Evolutionary conservation across 2,888 invertebrate species (phyloP), one percentile per base, ranked within the genome.

Genomic region (Drosophila formosana): DNA sequence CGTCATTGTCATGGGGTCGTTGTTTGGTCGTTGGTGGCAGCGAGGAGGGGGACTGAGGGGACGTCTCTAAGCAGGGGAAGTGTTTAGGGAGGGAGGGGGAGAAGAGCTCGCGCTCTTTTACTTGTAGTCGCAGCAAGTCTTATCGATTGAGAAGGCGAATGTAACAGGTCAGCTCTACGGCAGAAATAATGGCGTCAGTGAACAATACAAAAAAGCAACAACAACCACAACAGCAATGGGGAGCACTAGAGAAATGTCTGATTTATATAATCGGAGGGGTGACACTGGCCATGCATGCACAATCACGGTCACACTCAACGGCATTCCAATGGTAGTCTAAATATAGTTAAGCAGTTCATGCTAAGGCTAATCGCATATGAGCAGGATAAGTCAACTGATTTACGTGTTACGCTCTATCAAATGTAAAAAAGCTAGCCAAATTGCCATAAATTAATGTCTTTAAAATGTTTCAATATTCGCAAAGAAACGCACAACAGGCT

Each of bases 131-230:
- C 63, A 62, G 37, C 63, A 62, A 63, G 63, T 64, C 71, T 68
- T 88, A 88, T 83, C 82, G 82, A 88, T 83, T 88, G 69, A 63
- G 73, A 50, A 70, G 67, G 73, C 62, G 66, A 80, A 82, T 80
- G 88, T 88, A 79, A 83, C 86, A 85, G 82, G 80, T 82, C 86
- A 82, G 67, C 57, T 52, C 60, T 45, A 34, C 32, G 25, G 8
- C 41, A 58, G 53, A 56, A 76, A 62, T 68, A 69, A 65, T 73
- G 75, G 46, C 78, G 73, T 66, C 63, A 56, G 55, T 71, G 53
- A 41, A 49, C 37, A 60, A 50, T 26, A 47, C 9, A 47, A 34
- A 37, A 56, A 34, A 28, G 32, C 8, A 28, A 46, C 23, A 51
- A 8, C 41, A 30, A 23, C n/a, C 32, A 41, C 28, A 23, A 28